phyloP scores from a whole-genome alignment of 2,113 vertebrate species.

The Oxyruncus cristatus region DNA sequence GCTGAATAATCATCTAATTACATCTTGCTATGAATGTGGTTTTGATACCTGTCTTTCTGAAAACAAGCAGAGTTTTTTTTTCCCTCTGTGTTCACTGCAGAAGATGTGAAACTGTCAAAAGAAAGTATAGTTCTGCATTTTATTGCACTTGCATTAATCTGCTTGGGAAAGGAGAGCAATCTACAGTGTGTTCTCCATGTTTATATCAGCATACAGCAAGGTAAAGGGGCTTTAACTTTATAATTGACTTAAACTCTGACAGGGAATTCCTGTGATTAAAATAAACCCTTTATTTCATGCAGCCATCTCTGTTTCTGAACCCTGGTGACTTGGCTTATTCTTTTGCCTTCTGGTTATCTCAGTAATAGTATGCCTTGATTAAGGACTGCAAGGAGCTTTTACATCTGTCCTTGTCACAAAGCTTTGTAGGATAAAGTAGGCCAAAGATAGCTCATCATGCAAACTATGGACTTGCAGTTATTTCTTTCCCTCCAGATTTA shows the following conservation, averaged over 20 bases:
- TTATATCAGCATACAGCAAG: not conserved
- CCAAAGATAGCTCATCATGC: not conserved
- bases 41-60: not conserved
- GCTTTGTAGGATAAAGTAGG: slow-evolving; percentile 1
- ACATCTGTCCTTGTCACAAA: slow-evolving; percentile 25
- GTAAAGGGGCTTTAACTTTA: not conserved
- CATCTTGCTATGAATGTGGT: not conserved
- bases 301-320: not conserved
- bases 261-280: slow-evolving; percentile 3
- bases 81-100: not conserved
- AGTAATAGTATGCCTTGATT: slow-evolving; percentile 31
- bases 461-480: not conserved
- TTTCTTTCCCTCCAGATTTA: not conserved
- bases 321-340: not conserved
- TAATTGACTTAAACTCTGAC: not conserved
- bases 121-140: not conserved
- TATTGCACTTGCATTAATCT: not conserved
- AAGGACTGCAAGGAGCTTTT: slow-evolving; percentile 27
- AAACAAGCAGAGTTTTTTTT: not conserved
- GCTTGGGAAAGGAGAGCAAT: not conserved
- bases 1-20: not conserved
- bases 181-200: not conserved
- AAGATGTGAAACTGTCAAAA: not conserved
- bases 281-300: slow-evolving; percentile 17
- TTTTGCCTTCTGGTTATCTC: slow-evolving; percentile 18